phyloP scores from a whole-genome alignment of 2,797 vertebrate species.

The Hyperoplus immaculatus region DNA sequence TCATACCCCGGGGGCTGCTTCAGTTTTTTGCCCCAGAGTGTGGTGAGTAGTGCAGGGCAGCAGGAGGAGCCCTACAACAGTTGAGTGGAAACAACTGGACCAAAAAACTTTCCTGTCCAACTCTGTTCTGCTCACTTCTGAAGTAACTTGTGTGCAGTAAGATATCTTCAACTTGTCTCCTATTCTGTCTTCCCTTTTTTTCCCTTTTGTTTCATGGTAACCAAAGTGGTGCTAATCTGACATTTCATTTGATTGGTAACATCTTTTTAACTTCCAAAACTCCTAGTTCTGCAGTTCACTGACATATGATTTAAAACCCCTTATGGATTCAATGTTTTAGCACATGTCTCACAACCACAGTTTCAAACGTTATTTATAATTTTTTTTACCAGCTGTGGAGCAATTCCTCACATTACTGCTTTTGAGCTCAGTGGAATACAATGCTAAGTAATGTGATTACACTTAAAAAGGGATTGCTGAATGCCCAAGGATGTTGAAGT shows the following conservation, averaged over 20 bases:
- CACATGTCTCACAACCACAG: constrained; percentile 1
- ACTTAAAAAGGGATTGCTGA: neutral
- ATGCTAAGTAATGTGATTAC: constrained; percentile 1
- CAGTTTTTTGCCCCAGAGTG: constrained; percentile 70
- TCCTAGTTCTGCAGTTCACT: constrained; percentile 13
- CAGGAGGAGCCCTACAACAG: constrained; percentile 82
- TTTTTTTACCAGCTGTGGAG: neutral
- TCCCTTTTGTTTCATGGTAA: neutral
- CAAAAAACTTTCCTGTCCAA: constrained; percentile 25
- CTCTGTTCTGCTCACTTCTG: neutral
- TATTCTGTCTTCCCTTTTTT: no score
- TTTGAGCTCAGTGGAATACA: neutral
- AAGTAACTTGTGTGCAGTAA: neutral
- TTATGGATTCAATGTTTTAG: neutral
- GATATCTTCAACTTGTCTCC: neutral
- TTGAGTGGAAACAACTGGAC: constrained; percentile 28
- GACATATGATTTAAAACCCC: constrained; percentile 1
- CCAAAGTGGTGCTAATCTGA: constrained; percentile 19
- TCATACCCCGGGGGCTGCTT: no score
- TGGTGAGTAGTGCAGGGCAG: constrained; percentile 72
- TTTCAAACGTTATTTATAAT: neutral
- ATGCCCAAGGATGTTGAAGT: neutral
- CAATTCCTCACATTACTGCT: neutral
- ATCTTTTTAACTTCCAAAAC: constrained; percentile 9
- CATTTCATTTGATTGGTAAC: constrained; percentile 10